Evolutionary conservation across 2,797 vertebrate genomes (phyloP), one percentile per base, ranked within the genome.

Genomic region (Gymnoscopelus braueri): DNA sequence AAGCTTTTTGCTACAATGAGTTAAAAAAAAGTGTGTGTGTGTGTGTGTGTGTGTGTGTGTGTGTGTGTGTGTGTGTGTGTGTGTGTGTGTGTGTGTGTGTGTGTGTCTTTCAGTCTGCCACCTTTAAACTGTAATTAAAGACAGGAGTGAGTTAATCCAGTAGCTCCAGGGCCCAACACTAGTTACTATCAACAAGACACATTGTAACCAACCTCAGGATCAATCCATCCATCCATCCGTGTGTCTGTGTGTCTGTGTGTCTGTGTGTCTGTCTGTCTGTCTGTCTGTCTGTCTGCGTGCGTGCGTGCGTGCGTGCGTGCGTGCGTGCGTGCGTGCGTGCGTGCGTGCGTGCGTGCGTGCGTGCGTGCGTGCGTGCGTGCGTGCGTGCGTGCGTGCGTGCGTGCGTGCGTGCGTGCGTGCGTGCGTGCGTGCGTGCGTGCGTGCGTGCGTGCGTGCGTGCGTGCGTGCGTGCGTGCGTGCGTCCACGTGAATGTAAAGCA

Each of bases 41-140:
- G 60, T 32, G 44, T 35, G 24, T 64, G 60, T 77, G 15, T 61
- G 56, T 68, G 64, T 65, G 65, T 61, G 39, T 53, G 32, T 15
- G 24, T 66, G 63, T 19, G 58, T 8, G 23, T 44, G 39, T 64
- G 55, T 72, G 24, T 65, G 61, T 67, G 60, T 60, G 65, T 63
- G 29, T 61, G 52, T 50, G 39, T 75, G 62, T 65, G 15, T 65
- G 47, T 35, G 32, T 44, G 26, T 66, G 60, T 54, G 65, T 66
- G 11, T 7, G 61, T 69, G 8, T 9, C 24, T 56, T 44, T 64
- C 29, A 71, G 24, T 7, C 19, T 69, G 51, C 15, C 67, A 67
- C 39, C 47, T 83, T 75, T 77, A 72, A 86, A 23, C 60, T 81
- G 70, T 81, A 85, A 90, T 89, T 85, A 82, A 90, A 90, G 83